Evolutionary conservation across 1,140 invertebrate species (phyloP), one percentile per base, ranked within the genome.

Genomic region (Pachypsylla venusta): DNA sequence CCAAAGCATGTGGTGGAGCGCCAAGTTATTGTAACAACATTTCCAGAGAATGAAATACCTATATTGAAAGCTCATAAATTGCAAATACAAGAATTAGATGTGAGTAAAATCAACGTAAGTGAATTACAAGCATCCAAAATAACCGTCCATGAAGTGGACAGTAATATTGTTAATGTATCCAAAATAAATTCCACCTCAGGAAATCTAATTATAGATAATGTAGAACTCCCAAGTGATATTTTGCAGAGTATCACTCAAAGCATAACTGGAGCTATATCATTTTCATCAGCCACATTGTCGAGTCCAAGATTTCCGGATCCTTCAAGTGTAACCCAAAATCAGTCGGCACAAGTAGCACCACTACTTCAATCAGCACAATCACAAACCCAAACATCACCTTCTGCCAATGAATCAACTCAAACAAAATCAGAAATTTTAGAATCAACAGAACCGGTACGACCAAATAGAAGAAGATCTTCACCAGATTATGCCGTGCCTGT

Each of bases 51-150:
- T 25, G 62, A 65, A 65, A 61, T 70, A n/a, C 69, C 71, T 61
- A 62, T 72, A 13, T 56, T 74, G 63, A 79, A 66, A 70, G 69
- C 60, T 76, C 53, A 71, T 66, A 67, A 74, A 62, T 68, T 89
- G 25, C 80, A 85, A 70, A 79, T 86, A 0, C 70, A 71, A n/a
- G 83, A 87, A 66, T 73, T 89, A 53, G 82, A 85, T 63, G 85
- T 89, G 1, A 84, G 87, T 26, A 75, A 81, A 61, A 64, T 89
- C 25, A 84, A 79, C 63, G 85, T 88, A 4, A 81, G 80, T 25
- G 83, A 85, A 63, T 68, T 89, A 19, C 80, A 86, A 67, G 84
- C 85, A 0, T 80, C 79, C 35, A 85, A 84, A 68, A 84, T 89
- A 54, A 72, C 81, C 16, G 84, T 87, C 0, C 87, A 85, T 1